These are phyloP conservation scores for Phyllotreta cruciferae DNA, from an alignment of 2,888 invertebrate genomes.

Conservation along the genomic window DNA sequence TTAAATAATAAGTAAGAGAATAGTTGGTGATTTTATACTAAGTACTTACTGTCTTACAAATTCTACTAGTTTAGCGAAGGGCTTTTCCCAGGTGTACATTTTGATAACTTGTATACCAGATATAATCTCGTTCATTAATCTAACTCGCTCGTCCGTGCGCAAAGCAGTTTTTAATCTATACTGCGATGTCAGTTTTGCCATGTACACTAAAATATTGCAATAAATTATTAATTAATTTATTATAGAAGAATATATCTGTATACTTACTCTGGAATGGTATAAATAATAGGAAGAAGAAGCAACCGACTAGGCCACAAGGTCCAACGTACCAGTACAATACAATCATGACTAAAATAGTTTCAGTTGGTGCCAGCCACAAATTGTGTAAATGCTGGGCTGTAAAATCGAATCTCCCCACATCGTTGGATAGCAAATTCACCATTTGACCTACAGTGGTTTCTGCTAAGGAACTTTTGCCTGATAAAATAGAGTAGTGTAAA, in stretches of 20 bases:
- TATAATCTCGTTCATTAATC: slow-evolving; percentile 74
- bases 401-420: slow-evolving; percentile 82
- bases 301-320: slow-evolving; percentile 56
- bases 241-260: background rate
- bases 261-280: slow-evolving; percentile 56
- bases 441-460: slow-evolving; percentile 47
- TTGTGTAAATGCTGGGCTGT: slow-evolving; percentile 80
- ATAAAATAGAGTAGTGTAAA: too few relatives aligned
- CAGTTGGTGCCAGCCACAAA: slow-evolving; percentile 75
- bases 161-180: slow-evolving; percentile 63
- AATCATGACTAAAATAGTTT: slow-evolving; percentile 64
- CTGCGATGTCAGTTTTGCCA: slow-evolving; percentile 52
- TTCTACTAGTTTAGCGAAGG: slow-evolving; percentile 47
- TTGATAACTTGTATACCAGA: slow-evolving; percentile 61
- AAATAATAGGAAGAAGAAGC: slow-evolving; percentile 53
- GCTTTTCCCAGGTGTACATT: slow-evolving; percentile 51
- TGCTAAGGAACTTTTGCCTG: slow-evolving; percentile 32
- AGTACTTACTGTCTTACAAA: slow-evolving; percentile 39
- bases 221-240: slow-evolving; percentile 9
- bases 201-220: slow-evolving; percentile 49
- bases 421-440: slow-evolving; percentile 47
- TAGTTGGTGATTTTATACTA: background rate
- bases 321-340: slow-evolving; percentile 61
- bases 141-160: slow-evolving; percentile 70
- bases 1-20: background rate